A percentile compares a stretch with the other conserved stretches of the same genome.
phyloP scores from a whole-genome alignment of 2,113 vertebrate species.

The Apodemus sylvaticus region DNA sequence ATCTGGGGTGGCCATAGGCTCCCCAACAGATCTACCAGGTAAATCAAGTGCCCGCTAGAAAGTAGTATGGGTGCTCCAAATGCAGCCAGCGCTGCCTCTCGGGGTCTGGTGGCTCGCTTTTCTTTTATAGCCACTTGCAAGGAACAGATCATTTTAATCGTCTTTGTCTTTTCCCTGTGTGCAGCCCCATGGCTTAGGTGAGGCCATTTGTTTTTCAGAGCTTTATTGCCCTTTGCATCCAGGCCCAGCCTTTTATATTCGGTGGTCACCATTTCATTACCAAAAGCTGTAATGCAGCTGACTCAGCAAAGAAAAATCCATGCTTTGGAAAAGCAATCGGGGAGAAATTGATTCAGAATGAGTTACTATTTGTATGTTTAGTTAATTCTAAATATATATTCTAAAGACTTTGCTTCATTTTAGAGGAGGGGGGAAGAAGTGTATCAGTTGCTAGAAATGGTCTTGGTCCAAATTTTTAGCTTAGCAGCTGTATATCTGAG shows the following conservation, averaged over 20 bases:
- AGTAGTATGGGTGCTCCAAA: constrained; percentile 56
- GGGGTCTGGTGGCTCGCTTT: constrained; percentile 17
- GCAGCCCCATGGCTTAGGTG: neutral
- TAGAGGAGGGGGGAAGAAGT: neutral
- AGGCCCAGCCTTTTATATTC: neutral
- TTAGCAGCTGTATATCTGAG: constrained; percentile 68
- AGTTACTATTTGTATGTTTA: constrained; percentile 63
- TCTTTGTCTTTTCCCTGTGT: constrained; percentile 48
- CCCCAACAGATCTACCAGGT: constrained; percentile 53
- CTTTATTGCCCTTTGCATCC: accelerated
- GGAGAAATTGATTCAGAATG: constrained; percentile 26
- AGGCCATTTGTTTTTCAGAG: constrained; percentile 64
- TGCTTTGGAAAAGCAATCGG: constrained; percentile 43
- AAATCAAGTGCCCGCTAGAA: constrained; percentile 58
- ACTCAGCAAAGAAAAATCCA: constrained; percentile 45
- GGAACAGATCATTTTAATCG: constrained; percentile 12
- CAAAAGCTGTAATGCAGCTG: neutral
- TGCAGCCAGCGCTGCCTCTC: neutral
- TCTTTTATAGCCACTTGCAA: constrained; percentile 45
- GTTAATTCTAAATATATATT: constrained; percentile 52
- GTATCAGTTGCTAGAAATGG: neutral
- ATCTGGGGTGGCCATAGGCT: neutral
- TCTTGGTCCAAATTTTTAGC: constrained; percentile 46
- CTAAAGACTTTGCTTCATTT: constrained; percentile 56
- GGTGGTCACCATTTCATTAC: constrained; percentile 40